Base-by-base conservation (phyloP, 2,797 vertebrate species). In the Artibeus jamaicensis region DNA sequence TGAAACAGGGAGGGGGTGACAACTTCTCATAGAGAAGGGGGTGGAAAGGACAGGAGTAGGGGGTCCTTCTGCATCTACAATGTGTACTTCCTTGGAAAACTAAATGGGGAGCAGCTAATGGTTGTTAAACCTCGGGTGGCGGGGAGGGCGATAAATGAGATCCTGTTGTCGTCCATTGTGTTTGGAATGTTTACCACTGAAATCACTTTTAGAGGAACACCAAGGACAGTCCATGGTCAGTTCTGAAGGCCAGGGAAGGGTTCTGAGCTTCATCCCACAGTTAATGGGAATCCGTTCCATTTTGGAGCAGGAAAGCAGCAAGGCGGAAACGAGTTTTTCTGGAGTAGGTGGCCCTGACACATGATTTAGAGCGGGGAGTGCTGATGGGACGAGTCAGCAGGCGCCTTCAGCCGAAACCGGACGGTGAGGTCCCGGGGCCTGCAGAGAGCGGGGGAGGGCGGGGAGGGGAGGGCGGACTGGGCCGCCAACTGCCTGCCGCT, bases 401-500 rank as follows among this genome's bases (percentile, higher is more conserved):
- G 29, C 0, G 21, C 18, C 24, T 32, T n/a, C 34, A 16, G 24
- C 37, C 26, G 15, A 53, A 48, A 55, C 22, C 6, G 5, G 55
- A 21, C 0, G 37, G 1, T 9, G 9, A 53, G 18, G 50, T 29
- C 9, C 11, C 18, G 9, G 24, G 14, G 21, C 44, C 39, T 19
- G 9, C 5, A 1, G 3, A 22, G 59, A 15, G 14, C 1, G 3
- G 9, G 1, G 39, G 24, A 19, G 73, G 34, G 65, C 11, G 5
- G 62, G 16, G 78, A 73, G 71, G 83, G 22, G 8, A 3, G 10
- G 18, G 32, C 32, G 6, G 9, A 15, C 11, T 1, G 0, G 48
- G 2, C 26, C 18, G n/a, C 44, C 29, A 21, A 46, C 32, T n/a
- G n/a, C 0, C 1, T 29, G n/a, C 24, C 37, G 32, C 32, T 26